A percentile compares a stretch with the other conserved stretches of the same genome.
Evolutionary conservation across 2,113 vertebrate species (phyloP).

Genomic region (Pseudonaja textilis): DNA sequence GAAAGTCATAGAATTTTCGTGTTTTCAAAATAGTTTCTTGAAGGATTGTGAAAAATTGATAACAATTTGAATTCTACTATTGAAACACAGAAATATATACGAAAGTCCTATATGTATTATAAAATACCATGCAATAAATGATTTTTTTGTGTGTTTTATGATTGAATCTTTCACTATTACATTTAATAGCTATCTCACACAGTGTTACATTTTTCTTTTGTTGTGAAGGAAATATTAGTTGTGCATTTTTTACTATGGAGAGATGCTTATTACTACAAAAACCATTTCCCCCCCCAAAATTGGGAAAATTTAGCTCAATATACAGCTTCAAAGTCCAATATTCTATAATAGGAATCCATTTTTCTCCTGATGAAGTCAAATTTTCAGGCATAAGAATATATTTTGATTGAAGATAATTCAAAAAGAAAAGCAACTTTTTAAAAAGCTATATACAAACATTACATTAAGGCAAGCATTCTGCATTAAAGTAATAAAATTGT

Average conservation of each 20-base stretch:
- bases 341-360: neutral
- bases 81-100: neutral
- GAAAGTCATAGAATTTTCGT: neutral
- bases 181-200: neutral
- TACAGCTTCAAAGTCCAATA: neutral
- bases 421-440: neutral
- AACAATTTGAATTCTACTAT: neutral
- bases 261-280: constrained; percentile 22
- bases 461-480: neutral
- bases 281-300: neutral
- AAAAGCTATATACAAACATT: neutral
- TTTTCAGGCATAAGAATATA: neutral
- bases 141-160: neutral
- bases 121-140: neutral
- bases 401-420: neutral
- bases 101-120: neutral
- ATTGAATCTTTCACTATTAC: neutral
- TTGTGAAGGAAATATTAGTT: neutral
- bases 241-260: neutral
- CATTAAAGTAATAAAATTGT: neutral
- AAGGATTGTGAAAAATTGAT: neutral
- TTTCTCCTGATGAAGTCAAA: neutral
- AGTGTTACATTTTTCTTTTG: neutral
- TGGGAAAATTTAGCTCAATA: neutral
- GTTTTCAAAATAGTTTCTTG: neutral